Base-by-base conservation (phyloP, 2,113 vertebrate genomes). In the Stercorarius parasiticus region DNA sequence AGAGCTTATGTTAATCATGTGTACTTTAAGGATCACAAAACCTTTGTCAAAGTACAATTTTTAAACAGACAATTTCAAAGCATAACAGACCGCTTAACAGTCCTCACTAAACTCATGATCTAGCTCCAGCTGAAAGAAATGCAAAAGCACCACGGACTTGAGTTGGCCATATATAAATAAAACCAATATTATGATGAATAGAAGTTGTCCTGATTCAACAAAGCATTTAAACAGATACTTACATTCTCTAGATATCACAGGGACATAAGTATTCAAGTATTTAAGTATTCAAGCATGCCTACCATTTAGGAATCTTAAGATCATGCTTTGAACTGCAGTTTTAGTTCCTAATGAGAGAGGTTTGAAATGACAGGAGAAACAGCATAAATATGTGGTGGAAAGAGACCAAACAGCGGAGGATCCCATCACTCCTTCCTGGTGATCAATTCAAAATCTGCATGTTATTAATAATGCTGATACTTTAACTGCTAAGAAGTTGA, bases 11-110 rank as follows among this genome's bases (percentile, higher is more conserved):
- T 49, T 82, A 94, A 66, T 64, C 32, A 21, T 25, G 21, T 26
- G 10, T 66, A 80, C 36, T 83, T 90, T 62, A 86, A 74, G 42
- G 53, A 82, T 56, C 71, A 62, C n/a, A 82, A 91, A 89, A 72
- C 32, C 42, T 82, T 86, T 86, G 86, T 67, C 47, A 36, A 91
- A 94, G 45, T n/a, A 74, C 58, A 87, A 29, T 56, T 93, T 95
- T 94, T 53, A 91, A 95, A 58, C 13, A 56, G 56, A 61, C 9
- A 27, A n/a, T 97, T 96, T 95, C 86, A 93, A 96, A 94, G 64
- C 42, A 55, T 64, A 82, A 82, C 53, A 76, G 26, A n/a, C 5
- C 67, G 30, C 42, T 77, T 81, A 86, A 77, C 50, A 77, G 47
- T 86, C 26, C 29, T 91, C 43, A 59, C 38, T 85, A 70, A 88